Conservation (phyloP, 2,113 vertebrate species). For the Pongo pygmaeus region DNA sequence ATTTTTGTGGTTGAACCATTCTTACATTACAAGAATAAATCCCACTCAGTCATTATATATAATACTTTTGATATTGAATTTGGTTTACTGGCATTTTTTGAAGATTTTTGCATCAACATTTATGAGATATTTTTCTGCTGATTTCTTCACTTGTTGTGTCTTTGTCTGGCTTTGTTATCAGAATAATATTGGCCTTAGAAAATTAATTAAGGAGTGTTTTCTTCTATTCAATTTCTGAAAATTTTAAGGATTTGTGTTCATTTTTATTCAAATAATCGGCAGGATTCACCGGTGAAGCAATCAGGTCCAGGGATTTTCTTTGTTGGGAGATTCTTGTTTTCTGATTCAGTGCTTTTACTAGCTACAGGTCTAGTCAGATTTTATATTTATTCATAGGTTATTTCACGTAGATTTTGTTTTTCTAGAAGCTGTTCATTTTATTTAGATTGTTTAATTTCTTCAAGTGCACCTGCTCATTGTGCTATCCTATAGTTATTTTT, state of each 20-base stretch:
- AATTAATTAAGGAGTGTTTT: not conserved
- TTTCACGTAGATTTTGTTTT: not conserved
- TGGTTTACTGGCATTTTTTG: not conserved
- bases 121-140: not conserved
- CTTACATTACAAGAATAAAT: not conserved
- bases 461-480: not conserved
- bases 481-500: not conserved
- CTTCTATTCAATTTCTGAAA: too few species aligned
- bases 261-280: not conserved
- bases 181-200: not conserved
- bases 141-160: not conserved
- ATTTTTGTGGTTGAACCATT: not conserved
- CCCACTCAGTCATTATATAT: not conserved
- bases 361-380: not conserved
- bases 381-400: not conserved
- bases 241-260: too few species aligned
- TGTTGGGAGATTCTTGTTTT: not conserved
- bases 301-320: not conserved
- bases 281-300: not conserved
- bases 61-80: not conserved
- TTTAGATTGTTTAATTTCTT: not conserved
- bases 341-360: not conserved
- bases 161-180: not conserved
- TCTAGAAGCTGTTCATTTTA: not conserved
- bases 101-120: not conserved